Conservation (phyloP, 2,797 vertebrate species). For the Sebastes miniatus region DNA sequence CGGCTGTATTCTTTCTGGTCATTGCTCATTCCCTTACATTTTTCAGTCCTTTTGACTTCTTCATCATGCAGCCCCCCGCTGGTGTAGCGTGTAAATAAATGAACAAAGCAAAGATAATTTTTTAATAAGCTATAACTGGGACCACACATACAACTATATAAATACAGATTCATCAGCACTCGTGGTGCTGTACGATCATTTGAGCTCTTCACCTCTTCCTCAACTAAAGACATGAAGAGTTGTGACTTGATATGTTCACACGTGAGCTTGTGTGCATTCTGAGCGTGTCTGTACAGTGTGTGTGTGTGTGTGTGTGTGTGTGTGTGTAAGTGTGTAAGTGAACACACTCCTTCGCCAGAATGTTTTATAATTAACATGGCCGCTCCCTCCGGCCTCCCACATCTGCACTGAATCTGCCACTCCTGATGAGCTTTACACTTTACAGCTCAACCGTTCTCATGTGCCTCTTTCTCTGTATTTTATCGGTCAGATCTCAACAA, state of each 20-base stretch:
- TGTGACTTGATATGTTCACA: neutral
- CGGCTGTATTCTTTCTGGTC: neutral
- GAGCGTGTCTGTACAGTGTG: neutral
- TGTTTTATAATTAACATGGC: conserved; percentile 49
- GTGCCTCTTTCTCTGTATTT: neutral
- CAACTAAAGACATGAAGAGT: neutral
- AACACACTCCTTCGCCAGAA: neutral
- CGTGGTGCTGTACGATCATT: neutral
- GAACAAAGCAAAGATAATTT: neutral
- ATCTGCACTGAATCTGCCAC: conserved; percentile 55
- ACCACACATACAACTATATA: neutral
- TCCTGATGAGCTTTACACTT: conserved; percentile 30
- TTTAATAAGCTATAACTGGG: neutral
- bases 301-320: neutral
- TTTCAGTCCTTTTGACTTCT: neutral
- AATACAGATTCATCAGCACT: neutral
- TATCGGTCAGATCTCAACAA: neutral
- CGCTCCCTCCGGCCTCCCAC: conserved; percentile 24
- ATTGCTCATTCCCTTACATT: neutral
- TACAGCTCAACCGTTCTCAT: neutral
- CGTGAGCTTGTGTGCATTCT: neutral
- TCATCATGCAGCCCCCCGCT: neutral
- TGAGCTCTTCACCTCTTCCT: neutral
- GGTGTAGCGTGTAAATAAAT: neutral
- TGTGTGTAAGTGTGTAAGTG: neutral